Percentiles rank a stretch among this genome's conserved stretches.
Conservation (phyloP, 2,113 vertebrate species). For the Ia io region DNA sequence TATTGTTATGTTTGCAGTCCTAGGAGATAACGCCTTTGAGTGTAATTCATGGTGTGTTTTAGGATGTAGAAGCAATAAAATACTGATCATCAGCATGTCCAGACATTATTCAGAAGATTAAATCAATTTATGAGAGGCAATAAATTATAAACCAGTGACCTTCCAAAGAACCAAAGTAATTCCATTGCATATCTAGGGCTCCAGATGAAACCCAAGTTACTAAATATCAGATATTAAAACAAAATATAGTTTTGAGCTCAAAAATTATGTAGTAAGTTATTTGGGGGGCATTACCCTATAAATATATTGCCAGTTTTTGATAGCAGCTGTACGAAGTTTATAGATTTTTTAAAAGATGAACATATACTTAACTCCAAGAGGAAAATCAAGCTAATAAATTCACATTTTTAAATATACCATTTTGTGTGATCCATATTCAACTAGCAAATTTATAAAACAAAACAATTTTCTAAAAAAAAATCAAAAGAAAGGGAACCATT, state of each 20-base stretch:
- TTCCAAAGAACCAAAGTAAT: slow-evolving; percentile 54
- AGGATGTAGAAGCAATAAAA: slow-evolving; percentile 77
- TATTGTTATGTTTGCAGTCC: slow-evolving; percentile 64
- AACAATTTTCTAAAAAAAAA: slow-evolving; percentile 21
- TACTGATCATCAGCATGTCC: slow-evolving; percentile 69
- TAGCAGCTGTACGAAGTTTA: not conserved
- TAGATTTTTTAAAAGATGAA: not conserved
- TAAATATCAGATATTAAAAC: slow-evolving; percentile 37
- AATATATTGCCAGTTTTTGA: slow-evolving; percentile 22
- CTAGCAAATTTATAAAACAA: not conserved
- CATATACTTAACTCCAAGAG: not conserved
- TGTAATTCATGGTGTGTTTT: slow-evolving; percentile 72
- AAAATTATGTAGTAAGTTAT: not conserved
- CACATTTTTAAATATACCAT: not conserved
- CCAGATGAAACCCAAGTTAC: slow-evolving; percentile 43
- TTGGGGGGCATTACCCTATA: not conserved
- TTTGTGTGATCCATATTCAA: not conserved
- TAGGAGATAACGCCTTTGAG: slow-evolving; percentile 57
- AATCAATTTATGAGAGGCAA: slow-evolving; percentile 76
- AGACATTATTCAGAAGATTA: slow-evolving; percentile 77
- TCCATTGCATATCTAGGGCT: slow-evolving; percentile 6
- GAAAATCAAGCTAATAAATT: not conserved
- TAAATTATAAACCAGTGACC: slow-evolving; percentile 70
- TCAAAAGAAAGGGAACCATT: not conserved
- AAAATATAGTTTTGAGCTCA: slow-evolving; percentile 27